Evolutionary conservation across 2,797 vertebrate species (phyloP).

Genomic region (Pangasius mekongensis): DNA sequence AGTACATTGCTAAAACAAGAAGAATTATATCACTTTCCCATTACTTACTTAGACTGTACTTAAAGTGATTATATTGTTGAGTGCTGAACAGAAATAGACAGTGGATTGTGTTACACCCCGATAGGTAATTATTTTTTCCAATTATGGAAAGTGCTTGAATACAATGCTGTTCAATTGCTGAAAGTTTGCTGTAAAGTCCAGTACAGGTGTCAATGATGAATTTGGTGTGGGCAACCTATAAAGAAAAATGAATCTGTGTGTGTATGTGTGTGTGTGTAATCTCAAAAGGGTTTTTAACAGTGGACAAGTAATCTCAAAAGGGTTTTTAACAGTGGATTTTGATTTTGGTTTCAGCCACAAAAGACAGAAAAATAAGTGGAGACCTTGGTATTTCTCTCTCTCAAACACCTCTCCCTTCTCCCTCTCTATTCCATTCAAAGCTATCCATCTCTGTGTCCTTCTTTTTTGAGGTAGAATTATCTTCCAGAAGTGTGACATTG

Average conservation of each 20-base stretch:
- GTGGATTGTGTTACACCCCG: not conserved
- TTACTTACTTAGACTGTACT: not conserved
- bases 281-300: slow-evolving; percentile 35
- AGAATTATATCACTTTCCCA: not conserved
- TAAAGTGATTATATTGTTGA: not conserved
- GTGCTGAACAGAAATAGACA: not conserved
- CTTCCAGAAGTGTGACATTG: slow-evolving; percentile 68
- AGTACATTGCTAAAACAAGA: not conserved
- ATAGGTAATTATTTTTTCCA: not conserved
- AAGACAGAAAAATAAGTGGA: slow-evolving; percentile 54
- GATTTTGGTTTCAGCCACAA: slow-evolving; percentile 60
- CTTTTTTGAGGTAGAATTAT: slow-evolving; percentile 76
- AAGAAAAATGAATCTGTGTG: slow-evolving; percentile 16
- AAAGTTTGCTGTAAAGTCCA: not conserved
- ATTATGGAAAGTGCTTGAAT: not conserved
- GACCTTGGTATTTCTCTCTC: slow-evolving; percentile 53
- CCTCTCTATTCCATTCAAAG: slow-evolving; percentile 51
- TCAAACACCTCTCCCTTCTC: slow-evolving; percentile 52
- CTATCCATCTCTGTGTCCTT: slow-evolving; percentile 56
- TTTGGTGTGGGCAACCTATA: slow-evolving; percentile 1
- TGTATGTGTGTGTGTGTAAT: slow-evolving; percentile 41
- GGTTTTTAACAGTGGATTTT: slow-evolving; percentile 26
- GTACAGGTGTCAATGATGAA: slow-evolving; percentile 5
- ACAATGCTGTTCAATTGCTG: not conserved
- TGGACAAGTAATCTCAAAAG: slow-evolving; percentile 30